phyloP scores from a whole-genome alignment of 2,113 vertebrate genomes.

The Choloepus hoffmanni region DNA sequence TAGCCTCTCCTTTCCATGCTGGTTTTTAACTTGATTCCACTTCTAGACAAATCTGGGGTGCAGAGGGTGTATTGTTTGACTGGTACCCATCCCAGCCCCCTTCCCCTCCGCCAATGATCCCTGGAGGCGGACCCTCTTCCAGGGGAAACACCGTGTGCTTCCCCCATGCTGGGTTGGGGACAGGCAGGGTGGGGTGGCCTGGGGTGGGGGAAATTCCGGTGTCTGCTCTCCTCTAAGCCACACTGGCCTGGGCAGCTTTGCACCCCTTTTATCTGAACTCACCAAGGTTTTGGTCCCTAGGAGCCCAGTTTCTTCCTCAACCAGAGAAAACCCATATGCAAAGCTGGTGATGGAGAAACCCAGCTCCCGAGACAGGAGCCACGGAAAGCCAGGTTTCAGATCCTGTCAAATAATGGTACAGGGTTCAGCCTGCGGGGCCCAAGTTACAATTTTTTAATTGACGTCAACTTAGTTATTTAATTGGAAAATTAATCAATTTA shows the following conservation, averaged over 20 bases:
- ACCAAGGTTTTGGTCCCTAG: background rate
- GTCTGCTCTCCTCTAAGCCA: no score
- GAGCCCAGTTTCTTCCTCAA: background rate
- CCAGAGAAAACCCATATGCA: background rate
- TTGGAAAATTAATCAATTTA: background rate
- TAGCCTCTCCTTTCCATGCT: no score
- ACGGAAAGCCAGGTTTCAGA: accelerated
- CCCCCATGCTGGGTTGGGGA: background rate
- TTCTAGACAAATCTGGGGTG: background rate
- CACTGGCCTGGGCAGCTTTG: no score
- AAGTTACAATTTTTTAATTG: background rate
- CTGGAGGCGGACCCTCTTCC: no score
- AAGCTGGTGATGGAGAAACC: background rate
- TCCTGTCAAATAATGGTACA: no score
- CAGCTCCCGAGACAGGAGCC: accelerated
- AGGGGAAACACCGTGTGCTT: background rate
- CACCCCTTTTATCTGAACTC: no score
- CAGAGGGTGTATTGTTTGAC: no score
- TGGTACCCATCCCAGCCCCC: background rate
- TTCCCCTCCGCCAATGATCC: background rate
- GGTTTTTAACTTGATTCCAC: background rate
- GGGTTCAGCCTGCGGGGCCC: no score
- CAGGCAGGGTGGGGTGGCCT: accelerated
- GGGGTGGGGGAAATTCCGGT: background rate
- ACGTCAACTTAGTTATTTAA: background rate